Percentiles rank a stretch among this genome's conserved stretches.
Evolutionary conservation across 1,140 invertebrate genomes (phyloP).

Genomic region (Pseudomyrmex cubaensis): DNA sequence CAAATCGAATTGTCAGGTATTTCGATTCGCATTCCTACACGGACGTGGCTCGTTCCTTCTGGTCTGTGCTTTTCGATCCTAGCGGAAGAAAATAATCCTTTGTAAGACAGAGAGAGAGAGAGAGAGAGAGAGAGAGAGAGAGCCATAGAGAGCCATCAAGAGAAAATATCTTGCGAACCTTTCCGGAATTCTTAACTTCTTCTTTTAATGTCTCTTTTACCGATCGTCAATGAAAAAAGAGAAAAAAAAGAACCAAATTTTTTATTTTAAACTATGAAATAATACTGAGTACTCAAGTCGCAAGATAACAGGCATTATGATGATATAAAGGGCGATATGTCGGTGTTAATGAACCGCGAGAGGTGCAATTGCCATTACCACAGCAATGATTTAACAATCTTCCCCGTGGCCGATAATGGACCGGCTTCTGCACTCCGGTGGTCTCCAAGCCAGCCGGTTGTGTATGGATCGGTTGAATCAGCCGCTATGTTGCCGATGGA

Average conservation of each 20-base stretch:
- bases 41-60: not conserved
- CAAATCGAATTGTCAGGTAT: constrained; percentile 56
- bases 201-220: constrained; percentile 16
- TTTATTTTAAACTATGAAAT: not conserved
- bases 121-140: no score
- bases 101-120: not conserved
- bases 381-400: constrained; percentile 73
- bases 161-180: not conserved
- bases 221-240: not conserved
- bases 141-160: not conserved
- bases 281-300: not conserved
- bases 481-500: constrained; percentile 70
- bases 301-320: constrained; percentile 39
- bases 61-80: constrained; percentile 9
- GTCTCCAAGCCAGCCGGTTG: constrained; percentile 29
- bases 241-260: not conserved
- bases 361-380: constrained; percentile 58
- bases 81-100: constrained; percentile 14
- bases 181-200: not conserved
- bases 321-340: constrained; percentile 60
- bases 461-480: constrained; percentile 74
- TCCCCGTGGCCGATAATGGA: constrained; percentile 68
- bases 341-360: constrained; percentile 69
- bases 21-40: constrained; percentile 52
- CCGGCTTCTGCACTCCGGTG: constrained; percentile 18